phyloP scores from a whole-genome alignment of 2,113 vertebrate genomes.

The Phodopus roborovskii region DNA sequence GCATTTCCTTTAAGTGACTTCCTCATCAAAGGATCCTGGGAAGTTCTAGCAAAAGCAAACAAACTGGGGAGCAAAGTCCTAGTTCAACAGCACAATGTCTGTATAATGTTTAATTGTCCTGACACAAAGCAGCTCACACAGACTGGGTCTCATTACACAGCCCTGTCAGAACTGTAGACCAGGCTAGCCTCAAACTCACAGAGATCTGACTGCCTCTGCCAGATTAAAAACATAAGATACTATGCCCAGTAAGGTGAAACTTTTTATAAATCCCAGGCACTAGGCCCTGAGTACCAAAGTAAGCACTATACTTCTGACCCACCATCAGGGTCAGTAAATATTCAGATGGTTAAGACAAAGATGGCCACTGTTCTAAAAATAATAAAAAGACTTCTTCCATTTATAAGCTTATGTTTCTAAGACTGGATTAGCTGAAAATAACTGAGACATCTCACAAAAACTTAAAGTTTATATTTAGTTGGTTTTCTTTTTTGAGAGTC shows the following conservation, averaged over 20 bases:
- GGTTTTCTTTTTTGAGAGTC: not conserved
- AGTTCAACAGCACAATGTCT: slow-evolving; percentile 13
- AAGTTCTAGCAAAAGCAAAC: slow-evolving; percentile 52
- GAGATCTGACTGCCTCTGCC: not conserved
- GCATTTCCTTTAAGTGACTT: slow-evolving; percentile 50
- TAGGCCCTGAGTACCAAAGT: not conserved
- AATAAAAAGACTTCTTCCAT: slow-evolving; percentile 7
- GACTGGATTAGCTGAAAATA: slow-evolving; percentile 55
- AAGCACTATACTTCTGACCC: not conserved
- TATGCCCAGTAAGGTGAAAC: not conserved
- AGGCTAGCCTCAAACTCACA: not conserved
- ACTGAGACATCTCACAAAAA: slow-evolving; percentile 25
- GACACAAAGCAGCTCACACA: slow-evolving; percentile 29
- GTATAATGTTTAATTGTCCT: slow-evolving; percentile 52
- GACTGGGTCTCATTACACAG: not conserved
- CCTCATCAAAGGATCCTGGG: slow-evolving; percentile 25
- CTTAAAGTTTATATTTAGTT: slow-evolving; percentile 54
- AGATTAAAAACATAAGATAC: not conserved
- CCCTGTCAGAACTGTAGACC: not conserved
- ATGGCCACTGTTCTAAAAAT: slow-evolving; percentile 29
- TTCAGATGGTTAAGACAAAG: not conserved
- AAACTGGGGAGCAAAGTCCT: slow-evolving; percentile 4
- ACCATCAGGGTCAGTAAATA: not conserved
- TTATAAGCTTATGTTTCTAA: slow-evolving; percentile 52
- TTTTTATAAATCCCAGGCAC: slow-evolving; percentile 23